Evolutionary conservation across 2,113 vertebrate genomes (phyloP).

Genomic region (Rhegmatorhina hoffmannsi): DNA sequence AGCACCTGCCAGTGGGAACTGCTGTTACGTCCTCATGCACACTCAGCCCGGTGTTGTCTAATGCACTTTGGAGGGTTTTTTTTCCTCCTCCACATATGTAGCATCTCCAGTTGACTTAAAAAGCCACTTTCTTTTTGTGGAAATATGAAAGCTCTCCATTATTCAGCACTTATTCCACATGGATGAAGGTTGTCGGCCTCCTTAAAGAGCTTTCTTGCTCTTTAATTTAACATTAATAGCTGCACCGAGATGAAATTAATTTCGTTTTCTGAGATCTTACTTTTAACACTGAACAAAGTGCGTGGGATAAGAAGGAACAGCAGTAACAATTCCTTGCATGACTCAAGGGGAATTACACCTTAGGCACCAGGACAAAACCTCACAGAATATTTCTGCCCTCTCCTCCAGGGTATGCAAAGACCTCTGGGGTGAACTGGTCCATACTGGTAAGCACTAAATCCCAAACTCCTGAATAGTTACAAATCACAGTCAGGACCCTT

Average conservation of each 20-base stretch:
- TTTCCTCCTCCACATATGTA: background rate
- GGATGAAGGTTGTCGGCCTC: background rate
- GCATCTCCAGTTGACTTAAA: constrained; percentile 33
- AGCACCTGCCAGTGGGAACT: background rate
- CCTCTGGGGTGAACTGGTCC: background rate
- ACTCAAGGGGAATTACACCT: background rate
- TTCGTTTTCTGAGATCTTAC: background rate
- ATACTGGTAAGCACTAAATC: background rate
- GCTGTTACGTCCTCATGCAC: background rate
- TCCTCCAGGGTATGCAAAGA: background rate
- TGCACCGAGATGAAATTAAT: constrained; percentile 15
- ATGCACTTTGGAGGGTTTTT: background rate
- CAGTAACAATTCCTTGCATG: background rate
- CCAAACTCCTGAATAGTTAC: background rate
- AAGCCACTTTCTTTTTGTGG: constrained; percentile 25
- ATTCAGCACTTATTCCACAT: constrained; percentile 55
- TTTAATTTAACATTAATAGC: background rate
- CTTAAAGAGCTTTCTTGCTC: background rate
- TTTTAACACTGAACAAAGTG: background rate
- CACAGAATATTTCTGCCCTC: background rate
- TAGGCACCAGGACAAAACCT: background rate
- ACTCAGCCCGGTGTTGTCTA: background rate
- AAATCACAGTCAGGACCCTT: background rate
- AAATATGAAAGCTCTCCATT: background rate
- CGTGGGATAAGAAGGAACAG: background rate